These are phyloP conservation scores for Psittacula cyanocephala DNA, from an alignment of 2,113 vertebrate species.

Conservation along the genomic window DNA sequence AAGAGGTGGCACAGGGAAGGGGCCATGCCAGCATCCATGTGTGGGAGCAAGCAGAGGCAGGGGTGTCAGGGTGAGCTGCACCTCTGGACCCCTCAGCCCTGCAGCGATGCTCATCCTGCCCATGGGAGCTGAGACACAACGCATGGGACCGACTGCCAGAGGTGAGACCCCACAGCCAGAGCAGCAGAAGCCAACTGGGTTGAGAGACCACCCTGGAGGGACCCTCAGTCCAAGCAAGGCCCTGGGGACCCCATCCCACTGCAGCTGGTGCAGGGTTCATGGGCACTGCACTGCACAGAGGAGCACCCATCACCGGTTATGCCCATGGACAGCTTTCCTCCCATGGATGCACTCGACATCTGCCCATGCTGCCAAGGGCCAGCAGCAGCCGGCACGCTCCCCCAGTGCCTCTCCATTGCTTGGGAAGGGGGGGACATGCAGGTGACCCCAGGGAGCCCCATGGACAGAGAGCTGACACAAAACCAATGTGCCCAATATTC, in stretches of 20 bases:
- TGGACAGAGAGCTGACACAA: rapidly evolving
- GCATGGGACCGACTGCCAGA: rapidly evolving
- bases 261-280: background rate
- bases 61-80: background rate
- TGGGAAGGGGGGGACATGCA: background rate
- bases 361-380: background rate
- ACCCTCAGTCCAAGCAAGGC: background rate
- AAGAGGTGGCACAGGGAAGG: background rate
- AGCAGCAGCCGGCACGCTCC: rapidly evolving
- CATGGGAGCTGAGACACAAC: background rate
- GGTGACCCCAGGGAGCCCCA: rapidly evolving
- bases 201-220: background rate
- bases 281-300: rapidly evolving
- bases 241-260: rapidly evolving
- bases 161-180: background rate
- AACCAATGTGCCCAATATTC: background rate
- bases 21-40: background rate
- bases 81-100: rapidly evolving
- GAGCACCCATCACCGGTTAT: background rate
- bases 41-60: background rate
- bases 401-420: background rate
- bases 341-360: background rate
- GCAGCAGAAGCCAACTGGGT: rapidly evolving
- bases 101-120: background rate
- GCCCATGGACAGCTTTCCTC: background rate